These are phyloP conservation scores for Cerastoderma edule DNA, from an alignment of 2,888 invertebrate species.

Conservation along the genomic window DNA sequence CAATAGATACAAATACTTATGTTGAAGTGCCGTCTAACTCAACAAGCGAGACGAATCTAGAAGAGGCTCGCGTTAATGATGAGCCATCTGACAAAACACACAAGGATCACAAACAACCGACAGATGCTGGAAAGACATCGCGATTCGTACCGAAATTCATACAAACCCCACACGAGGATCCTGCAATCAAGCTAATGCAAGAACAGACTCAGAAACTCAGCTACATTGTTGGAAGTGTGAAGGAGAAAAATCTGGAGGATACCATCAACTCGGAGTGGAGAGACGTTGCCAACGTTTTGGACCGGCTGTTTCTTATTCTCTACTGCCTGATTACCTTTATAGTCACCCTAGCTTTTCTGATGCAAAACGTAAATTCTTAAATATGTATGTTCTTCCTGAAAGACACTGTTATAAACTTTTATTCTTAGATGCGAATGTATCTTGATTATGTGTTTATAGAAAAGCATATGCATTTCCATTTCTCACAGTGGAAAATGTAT, in stretches of 20 bases:
- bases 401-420: too few species aligned
- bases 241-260: constrained; percentile 50
- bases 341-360: constrained; percentile 55
- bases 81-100: too few species aligned
- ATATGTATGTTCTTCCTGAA: too few species aligned
- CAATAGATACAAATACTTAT: constrained; percentile 5
- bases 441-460: too few species aligned
- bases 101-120: too few species aligned
- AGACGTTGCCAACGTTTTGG: constrained; percentile 64
- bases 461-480: too few species aligned
- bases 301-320: constrained; percentile 62
- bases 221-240: constrained; percentile 48
- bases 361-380: constrained; percentile 54
- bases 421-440: too few species aligned
- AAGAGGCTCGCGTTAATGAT: too few species aligned
- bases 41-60: background rate
- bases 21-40: constrained; percentile 10
- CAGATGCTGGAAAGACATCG: background rate
- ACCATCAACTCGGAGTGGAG: constrained; percentile 63
- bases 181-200: constrained; percentile 31
- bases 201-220: constrained; percentile 53
- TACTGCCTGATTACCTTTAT: constrained; percentile 54
- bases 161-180: constrained; percentile 23
- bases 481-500: too few species aligned
- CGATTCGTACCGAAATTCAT: constrained; percentile 7